Base-by-base conservation (phyloP, 2,888 invertebrate genomes). In the Cecidostiba fungosa region DNA sequence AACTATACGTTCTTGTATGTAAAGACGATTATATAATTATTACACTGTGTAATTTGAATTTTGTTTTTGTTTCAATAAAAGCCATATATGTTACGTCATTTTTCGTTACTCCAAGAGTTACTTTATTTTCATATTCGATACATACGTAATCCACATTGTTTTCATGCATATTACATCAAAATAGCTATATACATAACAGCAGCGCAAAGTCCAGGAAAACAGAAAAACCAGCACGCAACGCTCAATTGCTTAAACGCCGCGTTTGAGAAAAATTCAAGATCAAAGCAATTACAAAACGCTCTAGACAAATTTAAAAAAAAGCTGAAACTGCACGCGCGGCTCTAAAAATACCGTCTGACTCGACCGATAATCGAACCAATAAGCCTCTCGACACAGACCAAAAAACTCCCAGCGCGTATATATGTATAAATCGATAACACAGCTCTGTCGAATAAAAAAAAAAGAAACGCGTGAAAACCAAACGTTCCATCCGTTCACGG, bases 31-130 rank as follows among this genome's bases (percentile, higher is more conserved):
- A 69, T 5, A 16, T 32, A 69, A n/a, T n/a, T 66, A 26, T 12
- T 69, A 16, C 16, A 32, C 69, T 23, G 12, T 84, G 79, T 84
- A 84, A n/a, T 78, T 73, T 83, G n/a, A 47, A 77, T 73, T 43
- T 43, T 84, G 54, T 74, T 74, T 1, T 76, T 77, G 39, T 76
- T 79, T 79, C 16, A 84, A 84, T 79, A 84, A 84, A 70, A 39
- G 23, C n/a, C 16, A 79, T n/a, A n/a, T n/a, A n/a, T 66, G 73
- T 79, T 79, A 79, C 32, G 36, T 69, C 74, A 76, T 39, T 73
- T 50, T 59, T 70, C 36, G 59, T 72, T 59, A 59, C 43, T 84
- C 32, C 47, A 12, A 50, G 50, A 72, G 19, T 73, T 84, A 36
- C 43, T 84, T 84, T 79, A 73, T 84, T 79, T 39, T 50, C 19